Base-by-base conservation (phyloP, 2,797 vertebrate genomes). In the Acanthornis magna region DNA sequence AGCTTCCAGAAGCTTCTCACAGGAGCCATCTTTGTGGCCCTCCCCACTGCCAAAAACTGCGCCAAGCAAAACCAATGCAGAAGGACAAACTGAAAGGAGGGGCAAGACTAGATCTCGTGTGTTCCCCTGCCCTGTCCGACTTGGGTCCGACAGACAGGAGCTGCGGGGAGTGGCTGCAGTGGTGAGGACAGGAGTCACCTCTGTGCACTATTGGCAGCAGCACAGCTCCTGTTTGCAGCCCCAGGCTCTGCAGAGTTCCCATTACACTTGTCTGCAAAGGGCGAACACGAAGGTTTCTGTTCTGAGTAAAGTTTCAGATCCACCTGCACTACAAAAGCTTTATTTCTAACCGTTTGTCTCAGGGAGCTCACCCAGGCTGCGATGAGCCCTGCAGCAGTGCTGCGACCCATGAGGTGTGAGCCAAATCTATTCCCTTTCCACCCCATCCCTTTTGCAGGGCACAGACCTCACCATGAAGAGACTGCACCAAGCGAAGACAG, bases 331-430 rank as follows among this genome's bases (percentile, higher is more conserved):
- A 45, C 12, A 63, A 74, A 83, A 45, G 23, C 9, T 29, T 65
- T 47, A 7, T 58, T 62, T 73, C 43, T 55, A 48, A 32, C 47
- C 23, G 22, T 48, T 48, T 48, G 23, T 9, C 13, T 29, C 22
- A 4, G 15, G 26, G 29, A 42, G 22, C 6, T 55, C 3, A 6
- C 54, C n/a, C 0, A 3, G 30, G 30, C 18, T n/a, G 60, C 26
- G 34, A 48, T 13, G 19, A 85, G 42, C 27, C 53, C 13, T 20
- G 15, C 5, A 22, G 72, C 26, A 66, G 11, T 2, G 1, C n/a
- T 68, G 29, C 0, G 0, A 53, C 13, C 22, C 13, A 2, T 22
- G 29, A 8, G 0, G 8, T 4, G 2, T 2, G 12, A 57, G n/a
- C 36, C 8, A 34, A n/a, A 53, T 2, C 7, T 21, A 25, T 9